phyloP scores from a whole-genome alignment of 1,140 invertebrate species.

The Copidosoma floridanum region DNA sequence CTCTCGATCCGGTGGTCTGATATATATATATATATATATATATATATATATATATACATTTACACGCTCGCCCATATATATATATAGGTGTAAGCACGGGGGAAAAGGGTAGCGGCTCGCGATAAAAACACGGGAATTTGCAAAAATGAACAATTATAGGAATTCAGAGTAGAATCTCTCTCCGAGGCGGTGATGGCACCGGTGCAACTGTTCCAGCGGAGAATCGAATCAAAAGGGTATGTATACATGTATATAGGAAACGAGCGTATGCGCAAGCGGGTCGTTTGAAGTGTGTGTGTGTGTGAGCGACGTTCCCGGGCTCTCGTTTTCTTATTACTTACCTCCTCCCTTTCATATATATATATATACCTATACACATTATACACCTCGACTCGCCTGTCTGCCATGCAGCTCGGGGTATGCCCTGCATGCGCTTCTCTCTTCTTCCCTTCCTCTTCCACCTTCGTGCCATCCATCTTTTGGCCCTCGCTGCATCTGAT shows the following conservation, averaged over 20 bases:
- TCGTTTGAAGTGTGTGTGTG: constrained; percentile 53
- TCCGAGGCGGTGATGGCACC: too few species aligned
- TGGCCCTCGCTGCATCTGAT: constrained; percentile 37
- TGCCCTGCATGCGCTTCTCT: too few species aligned
- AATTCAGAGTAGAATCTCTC: constrained; percentile 48
- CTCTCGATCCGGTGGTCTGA: constrained; percentile 33
- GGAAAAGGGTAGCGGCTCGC: constrained; percentile 40
- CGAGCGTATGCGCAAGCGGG: too few species aligned
- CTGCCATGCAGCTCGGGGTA: too few species aligned
- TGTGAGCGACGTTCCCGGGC: too few species aligned
- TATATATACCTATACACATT: too few species aligned
- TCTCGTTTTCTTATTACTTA: constrained; percentile 19
- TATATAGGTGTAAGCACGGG: constrained; percentile 30
- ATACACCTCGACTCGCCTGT: background rate
- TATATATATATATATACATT: too few species aligned
- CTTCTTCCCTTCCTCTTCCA: too few species aligned
- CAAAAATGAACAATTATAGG: constrained; percentile 58
- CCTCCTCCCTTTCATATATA: constrained; percentile 6
- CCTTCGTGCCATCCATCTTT: constrained; percentile 16
- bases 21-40: constrained; percentile 35
- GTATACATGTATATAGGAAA: too few species aligned
- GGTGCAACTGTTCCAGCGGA: too few species aligned
- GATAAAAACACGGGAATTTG: constrained; percentile 52
- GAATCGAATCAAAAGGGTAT: too few species aligned
- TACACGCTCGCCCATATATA: constrained; percentile 34